Percentiles rank a stretch among this genome's conserved stretches.
These are phyloP conservation scores for Machimus atricapillus DNA, from an alignment of 2,888 invertebrate genomes.

Conservation along the genomic window DNA sequence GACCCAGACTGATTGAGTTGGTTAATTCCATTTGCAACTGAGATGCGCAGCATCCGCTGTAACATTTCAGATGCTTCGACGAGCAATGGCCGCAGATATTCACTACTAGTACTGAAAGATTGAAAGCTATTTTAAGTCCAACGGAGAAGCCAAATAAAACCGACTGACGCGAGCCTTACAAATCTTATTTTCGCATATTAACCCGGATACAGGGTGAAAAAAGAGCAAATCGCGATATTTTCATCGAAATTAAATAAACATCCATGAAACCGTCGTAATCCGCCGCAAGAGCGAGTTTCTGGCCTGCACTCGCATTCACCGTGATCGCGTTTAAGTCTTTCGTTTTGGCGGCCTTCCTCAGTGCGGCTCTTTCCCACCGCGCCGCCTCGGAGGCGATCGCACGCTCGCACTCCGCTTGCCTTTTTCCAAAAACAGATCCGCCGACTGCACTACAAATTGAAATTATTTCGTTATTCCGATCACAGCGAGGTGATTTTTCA, in stretches of 20 bases:
- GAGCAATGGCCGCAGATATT: neutral
- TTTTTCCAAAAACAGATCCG: neutral
- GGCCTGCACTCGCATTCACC: neutral
- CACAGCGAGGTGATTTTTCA: neutral
- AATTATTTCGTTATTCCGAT: slow-evolving; percentile 13
- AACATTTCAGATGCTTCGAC: neutral
- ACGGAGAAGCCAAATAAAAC: neutral
- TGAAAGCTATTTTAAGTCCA: neutral
- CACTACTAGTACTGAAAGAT: neutral
- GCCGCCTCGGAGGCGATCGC: neutral
- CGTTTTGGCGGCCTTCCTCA: neutral
- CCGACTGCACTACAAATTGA: neutral
- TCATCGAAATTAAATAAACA: neutral
- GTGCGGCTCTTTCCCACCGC: neutral
- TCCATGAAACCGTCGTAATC: neutral
- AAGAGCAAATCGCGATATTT: neutral
- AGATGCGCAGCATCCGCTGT: neutral
- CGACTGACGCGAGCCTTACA: neutral
- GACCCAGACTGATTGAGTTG: neutral
- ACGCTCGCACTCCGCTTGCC: neutral
- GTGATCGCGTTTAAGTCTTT: neutral
- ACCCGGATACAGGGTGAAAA: neutral
- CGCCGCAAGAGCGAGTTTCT: neutral
- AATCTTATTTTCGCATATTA: neutral
- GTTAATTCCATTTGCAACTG: neutral